These are phyloP conservation scores for Ptychodera flava DNA, from an alignment of 35 echinoderm and acorn worm species.

Conservation along the genomic window DNA sequence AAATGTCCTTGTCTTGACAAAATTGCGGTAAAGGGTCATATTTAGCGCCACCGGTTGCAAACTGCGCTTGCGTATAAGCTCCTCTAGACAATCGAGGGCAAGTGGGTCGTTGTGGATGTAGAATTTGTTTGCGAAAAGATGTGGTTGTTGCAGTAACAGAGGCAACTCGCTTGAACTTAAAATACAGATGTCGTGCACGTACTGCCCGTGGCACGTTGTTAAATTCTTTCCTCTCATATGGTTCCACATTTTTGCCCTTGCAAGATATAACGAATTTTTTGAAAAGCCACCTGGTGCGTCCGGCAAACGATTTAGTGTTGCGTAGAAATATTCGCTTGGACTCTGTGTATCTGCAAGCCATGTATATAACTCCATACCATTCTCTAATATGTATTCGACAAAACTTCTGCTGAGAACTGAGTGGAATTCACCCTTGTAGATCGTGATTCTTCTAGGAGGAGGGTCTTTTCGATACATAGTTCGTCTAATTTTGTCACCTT, in stretches of 20 bases:
- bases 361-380: constrained; percentile 30
- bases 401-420: constrained; percentile 31
- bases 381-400: constrained; percentile 34
- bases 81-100: constrained; percentile 53
- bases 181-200: constrained; percentile 40
- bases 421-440: constrained; percentile 58
- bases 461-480: constrained; percentile 29
- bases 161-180: constrained; percentile 41
- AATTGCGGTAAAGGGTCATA: neutral
- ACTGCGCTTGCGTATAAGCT: constrained; percentile 8
- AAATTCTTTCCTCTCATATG: constrained; percentile 2
- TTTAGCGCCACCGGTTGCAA: neutral
- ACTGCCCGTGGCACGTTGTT: constrained; percentile 43
- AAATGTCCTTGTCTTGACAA: neutral
- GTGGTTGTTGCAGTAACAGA: constrained; percentile 37
- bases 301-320: constrained; percentile 38
- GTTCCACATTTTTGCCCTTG: neutral
- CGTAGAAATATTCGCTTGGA: constrained; percentile 51
- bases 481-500: constrained; percentile 11
- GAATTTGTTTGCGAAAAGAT: constrained; percentile 69
- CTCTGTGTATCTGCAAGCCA: constrained; percentile 55
- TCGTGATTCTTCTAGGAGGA: constrained; percentile 40
- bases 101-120: constrained; percentile 54
- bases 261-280: constrained; percentile 30
- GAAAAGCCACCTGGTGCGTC: constrained; percentile 59